Base-by-base conservation (phyloP, 2,888 invertebrate genomes). In the Clanis bilineata region DNA sequence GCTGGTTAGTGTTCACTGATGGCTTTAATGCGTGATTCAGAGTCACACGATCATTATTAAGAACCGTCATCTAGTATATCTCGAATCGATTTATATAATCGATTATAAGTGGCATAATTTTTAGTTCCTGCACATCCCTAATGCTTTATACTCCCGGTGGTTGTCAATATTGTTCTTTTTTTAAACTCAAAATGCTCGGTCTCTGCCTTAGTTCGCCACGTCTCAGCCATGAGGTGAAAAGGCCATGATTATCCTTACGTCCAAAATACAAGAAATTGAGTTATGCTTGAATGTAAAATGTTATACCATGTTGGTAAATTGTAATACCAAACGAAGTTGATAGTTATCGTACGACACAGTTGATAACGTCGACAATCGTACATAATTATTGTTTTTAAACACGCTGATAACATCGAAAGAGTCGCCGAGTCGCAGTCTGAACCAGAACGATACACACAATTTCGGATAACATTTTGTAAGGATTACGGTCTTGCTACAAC, bases 1-100 rank as follows among this genome's bases (percentile, higher is more conserved):
- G 76, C 76, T 91, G 90, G 91, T 91, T 75, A 86, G 90, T 88
- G 71, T 73, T 51, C 32, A n/a, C 51, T 23, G 71, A 72, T 51
- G 32, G 51, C 47, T 25, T 28, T 51, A 28, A 18, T 28, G 51
- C 15, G 25, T 25, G 68, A 72, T 73, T 79, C 74, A 72, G 32
- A 72, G 73, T 79, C 74, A 72, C 69, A 71, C 21, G 54, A 47
- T 69, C 63, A 64, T 66, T 63, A 64, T 41, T 54, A 65, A 54
- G 64, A 67, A 32, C 41, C 58, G 45, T 63, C 57, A 60, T 64
- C 58, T 28, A 32, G 18, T 21, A 15, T 51, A n/a, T n/a, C n/a
- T n/a, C n/a, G 32, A 28, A 28, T 15, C 9, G 28, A 51, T n/a
- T n/a, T n/a, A n/a, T n/a, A n/a, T n/a, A n/a, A n/a, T 28, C 10